Evolutionary conservation across 2,888 invertebrate species (phyloP).

Genomic region (Callyntrura guangdongensis): DNA sequence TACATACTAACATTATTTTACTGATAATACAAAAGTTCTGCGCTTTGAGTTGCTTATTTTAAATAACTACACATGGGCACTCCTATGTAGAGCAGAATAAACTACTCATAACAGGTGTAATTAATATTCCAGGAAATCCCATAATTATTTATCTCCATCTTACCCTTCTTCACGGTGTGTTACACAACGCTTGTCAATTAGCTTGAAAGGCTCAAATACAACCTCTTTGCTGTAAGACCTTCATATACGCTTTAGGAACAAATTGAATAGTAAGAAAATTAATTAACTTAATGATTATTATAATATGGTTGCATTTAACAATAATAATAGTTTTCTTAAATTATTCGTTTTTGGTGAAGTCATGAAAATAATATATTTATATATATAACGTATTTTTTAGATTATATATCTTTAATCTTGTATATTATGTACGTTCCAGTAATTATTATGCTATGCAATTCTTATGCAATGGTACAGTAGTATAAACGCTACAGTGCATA

Average conservation of each 20-base stretch:
- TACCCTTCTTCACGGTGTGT: background rate
- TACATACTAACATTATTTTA: background rate
- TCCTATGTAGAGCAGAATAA: background rate
- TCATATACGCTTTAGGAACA: background rate
- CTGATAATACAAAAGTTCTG: constrained; percentile 21
- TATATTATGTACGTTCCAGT: background rate
- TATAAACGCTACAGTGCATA: background rate
- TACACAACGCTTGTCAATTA: background rate
- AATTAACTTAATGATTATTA: background rate
- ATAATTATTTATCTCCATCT: background rate
- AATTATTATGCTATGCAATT: background rate
- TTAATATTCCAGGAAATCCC: too few species aligned
- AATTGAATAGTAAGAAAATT: background rate
- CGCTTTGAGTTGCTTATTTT: background rate
- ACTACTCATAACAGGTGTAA: too few species aligned
- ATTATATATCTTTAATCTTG: background rate
- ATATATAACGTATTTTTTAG: background rate
- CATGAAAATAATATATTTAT: constrained; percentile 26
- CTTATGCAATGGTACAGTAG: background rate
- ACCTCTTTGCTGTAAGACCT: background rate
- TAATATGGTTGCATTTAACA: background rate
- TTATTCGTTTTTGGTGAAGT: background rate
- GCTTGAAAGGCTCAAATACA: background rate
- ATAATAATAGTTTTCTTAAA: background rate
- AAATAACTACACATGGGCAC: too few species aligned